A percentile compares a stretch with the other conserved stretches of the same genome.
These are phyloP conservation scores for Cochlearius cochlearius DNA, from an alignment of 2,113 vertebrate species.

Conservation along the genomic window DNA sequence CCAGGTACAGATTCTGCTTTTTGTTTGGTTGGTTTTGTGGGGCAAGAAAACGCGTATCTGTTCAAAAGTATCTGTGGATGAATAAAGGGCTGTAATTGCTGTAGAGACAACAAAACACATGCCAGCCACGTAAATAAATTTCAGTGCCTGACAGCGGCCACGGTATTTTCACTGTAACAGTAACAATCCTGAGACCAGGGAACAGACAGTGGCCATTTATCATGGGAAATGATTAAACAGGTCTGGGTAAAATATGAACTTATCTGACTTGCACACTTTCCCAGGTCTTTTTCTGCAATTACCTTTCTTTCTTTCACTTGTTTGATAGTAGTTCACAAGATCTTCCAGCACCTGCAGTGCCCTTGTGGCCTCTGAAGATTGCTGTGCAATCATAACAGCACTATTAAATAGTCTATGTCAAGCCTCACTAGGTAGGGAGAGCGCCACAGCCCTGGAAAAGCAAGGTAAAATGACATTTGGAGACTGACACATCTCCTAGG, in stretches of 20 bases:
- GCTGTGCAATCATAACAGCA: background rate
- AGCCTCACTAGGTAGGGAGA: background rate
- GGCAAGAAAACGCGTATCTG: background rate
- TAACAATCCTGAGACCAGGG: background rate
- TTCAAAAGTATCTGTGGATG: background rate
- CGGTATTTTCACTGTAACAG: background rate
- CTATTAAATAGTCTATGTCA: background rate
- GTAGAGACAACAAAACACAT: background rate
- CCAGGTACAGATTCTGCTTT: background rate
- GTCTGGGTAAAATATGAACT: background rate
- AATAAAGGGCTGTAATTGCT: background rate
- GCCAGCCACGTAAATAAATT: background rate
- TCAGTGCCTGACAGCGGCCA: background rate
- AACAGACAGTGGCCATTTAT: background rate
- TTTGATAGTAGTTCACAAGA: background rate
- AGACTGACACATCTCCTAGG: background rate
- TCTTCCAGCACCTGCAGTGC: background rate
- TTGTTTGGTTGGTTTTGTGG: background rate
- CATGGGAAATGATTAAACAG: background rate
- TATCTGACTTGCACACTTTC: background rate
- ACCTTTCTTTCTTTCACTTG: background rate
- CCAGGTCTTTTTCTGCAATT: background rate
- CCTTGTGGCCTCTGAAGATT: background rate
- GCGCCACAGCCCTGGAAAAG: background rate
- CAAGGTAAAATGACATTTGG: background rate